phyloP scores from a whole-genome alignment of 35 echinoderm and acorn worm species.

The Patiria miniata region DNA sequence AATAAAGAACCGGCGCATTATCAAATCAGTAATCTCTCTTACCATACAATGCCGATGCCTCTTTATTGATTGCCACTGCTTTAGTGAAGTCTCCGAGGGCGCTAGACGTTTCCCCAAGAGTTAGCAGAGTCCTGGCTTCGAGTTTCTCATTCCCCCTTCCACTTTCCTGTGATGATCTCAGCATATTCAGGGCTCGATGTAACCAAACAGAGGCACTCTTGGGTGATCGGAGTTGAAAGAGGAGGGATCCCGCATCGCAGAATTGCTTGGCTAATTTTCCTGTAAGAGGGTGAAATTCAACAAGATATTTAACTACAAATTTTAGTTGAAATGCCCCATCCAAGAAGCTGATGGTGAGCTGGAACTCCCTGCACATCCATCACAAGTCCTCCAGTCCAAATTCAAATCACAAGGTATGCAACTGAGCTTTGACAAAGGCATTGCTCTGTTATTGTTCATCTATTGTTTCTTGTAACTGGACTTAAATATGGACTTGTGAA shows the following conservation, averaged over 20 bases:
- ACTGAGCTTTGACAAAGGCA: too few relatives aligned
- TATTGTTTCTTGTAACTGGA: too few relatives aligned
- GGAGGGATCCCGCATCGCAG: constrained; percentile 7
- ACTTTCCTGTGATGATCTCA: not conserved
- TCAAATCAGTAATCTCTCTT: not conserved
- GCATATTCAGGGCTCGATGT: not conserved
- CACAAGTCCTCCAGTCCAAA: too few relatives aligned
- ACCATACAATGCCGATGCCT: constrained; percentile 21
- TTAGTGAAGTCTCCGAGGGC: not conserved
- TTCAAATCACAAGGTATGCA: too few relatives aligned
- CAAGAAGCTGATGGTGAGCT: too few relatives aligned
- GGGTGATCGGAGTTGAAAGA: constrained; percentile 9
- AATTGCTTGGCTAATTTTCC: constrained; percentile 27
- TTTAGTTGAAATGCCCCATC: too few relatives aligned
- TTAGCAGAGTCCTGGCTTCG: constrained; percentile 14
- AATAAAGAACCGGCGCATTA: not conserved
- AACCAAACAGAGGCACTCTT: constrained; percentile 27
- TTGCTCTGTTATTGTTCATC: too few relatives aligned
- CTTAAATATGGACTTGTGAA: too few relatives aligned
- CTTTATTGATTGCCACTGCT: constrained; percentile 29
- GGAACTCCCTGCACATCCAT: too few relatives aligned
- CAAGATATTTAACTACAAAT: too few relatives aligned
- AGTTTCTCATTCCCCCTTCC: not conserved
- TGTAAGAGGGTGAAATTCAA: not conserved
- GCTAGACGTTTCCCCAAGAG: not conserved